These are phyloP conservation scores for Sesamia nonagrioides DNA, from an alignment of 1,140 invertebrate species.

Conservation along the genomic window DNA sequence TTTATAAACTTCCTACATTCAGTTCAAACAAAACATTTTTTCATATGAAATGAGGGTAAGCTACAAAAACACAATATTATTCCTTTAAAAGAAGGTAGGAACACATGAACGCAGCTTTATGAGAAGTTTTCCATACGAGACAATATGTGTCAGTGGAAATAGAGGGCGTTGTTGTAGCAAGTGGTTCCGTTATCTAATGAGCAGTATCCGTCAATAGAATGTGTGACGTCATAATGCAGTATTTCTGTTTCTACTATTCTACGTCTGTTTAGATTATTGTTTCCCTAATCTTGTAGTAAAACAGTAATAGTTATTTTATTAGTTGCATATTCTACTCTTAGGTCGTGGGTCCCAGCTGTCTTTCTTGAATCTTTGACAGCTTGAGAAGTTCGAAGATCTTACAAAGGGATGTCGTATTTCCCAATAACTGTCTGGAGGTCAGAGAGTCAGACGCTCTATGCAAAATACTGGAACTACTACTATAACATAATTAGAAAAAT, in stretches of 20 bases:
- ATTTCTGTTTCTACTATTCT: not conserved
- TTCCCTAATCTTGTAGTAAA: not conserved
- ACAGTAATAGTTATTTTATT: not conserved
- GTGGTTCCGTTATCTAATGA: constrained; percentile 31
- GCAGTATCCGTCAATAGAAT: constrained; percentile 1
- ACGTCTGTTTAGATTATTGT: not conserved
- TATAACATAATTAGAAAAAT: too few relatives aligned
- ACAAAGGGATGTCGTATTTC: too few relatives aligned
- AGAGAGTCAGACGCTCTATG: too few relatives aligned
- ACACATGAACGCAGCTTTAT: not conserved
- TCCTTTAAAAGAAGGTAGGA: not conserved
- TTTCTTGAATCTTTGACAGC: too few relatives aligned
- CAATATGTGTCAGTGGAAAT: constrained; percentile 34
- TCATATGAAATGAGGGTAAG: not conserved
- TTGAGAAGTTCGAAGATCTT: too few relatives aligned
- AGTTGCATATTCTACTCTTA: too few relatives aligned
- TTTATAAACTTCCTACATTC: not conserved
- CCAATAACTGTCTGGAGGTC: too few relatives aligned
- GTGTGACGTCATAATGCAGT: constrained; percentile 9
- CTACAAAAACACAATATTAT: not conserved
- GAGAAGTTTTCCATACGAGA: constrained; percentile 1
- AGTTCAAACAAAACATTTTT: not conserved
- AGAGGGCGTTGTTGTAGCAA: not conserved
- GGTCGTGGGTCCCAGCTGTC: too few relatives aligned
- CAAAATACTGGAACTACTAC: too few relatives aligned